A percentile compares a stretch with the other conserved stretches of the same genome.
Evolutionary conservation across 2,113 vertebrate genomes (phyloP).

Genomic region (Onychorhynchus coronatus): DNA sequence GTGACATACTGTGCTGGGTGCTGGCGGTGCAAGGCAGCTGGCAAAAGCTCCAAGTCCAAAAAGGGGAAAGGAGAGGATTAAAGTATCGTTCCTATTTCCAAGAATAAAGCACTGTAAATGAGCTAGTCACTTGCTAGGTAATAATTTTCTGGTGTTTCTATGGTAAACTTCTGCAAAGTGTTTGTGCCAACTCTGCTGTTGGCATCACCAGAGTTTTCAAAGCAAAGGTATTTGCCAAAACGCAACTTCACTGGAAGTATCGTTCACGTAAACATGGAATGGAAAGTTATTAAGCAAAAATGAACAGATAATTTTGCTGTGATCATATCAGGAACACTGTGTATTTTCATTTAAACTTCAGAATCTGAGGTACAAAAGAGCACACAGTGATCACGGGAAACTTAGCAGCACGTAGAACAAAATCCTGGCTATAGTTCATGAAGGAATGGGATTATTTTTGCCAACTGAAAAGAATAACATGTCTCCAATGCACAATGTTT

Average conservation of each 20-base stretch:
- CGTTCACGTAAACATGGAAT: constrained; percentile 5
- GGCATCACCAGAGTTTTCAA: constrained; percentile 24
- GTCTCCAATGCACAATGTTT: background rate
- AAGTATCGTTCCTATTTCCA: constrained; percentile 28
- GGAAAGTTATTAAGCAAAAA: constrained; percentile 45
- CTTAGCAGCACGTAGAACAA: background rate
- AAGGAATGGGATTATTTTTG: constrained; percentile 36
- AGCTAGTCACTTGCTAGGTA: constrained; percentile 25
- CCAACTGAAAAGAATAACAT: constrained; percentile 15
- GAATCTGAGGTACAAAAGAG: constrained; percentile 20
- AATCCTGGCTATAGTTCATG: constrained; percentile 24
- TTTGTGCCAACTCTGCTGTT: constrained; percentile 14
- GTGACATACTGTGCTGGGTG: constrained; percentile 3
- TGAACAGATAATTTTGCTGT: constrained; percentile 21
- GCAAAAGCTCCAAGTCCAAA: constrained; percentile 27
- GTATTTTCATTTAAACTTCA: constrained; percentile 33
- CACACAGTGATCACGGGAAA: background rate
- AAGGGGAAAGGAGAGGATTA: constrained; percentile 35
- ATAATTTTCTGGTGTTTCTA: constrained; percentile 57
- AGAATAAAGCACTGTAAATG: constrained; percentile 56
- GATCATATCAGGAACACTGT: constrained; percentile 36
- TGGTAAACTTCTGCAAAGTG: constrained; percentile 29
- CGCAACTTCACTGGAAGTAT: background rate
- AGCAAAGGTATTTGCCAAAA: constrained; percentile 39
- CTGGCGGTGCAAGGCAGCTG: constrained; percentile 21